Base-by-base conservation (phyloP, 2,888 invertebrate genomes). In the Gymnoscelis rufifasciata region DNA sequence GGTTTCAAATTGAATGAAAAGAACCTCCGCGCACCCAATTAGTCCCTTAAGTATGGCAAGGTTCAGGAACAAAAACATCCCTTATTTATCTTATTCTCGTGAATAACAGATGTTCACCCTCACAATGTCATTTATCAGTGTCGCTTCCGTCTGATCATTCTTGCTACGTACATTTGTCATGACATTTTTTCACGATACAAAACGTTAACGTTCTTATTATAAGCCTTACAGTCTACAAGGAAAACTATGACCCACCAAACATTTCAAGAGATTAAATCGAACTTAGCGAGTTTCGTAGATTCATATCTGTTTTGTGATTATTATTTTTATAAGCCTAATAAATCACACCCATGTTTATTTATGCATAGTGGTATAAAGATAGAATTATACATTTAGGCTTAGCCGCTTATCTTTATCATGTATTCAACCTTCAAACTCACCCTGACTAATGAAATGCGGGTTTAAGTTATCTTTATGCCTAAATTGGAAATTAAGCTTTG, bases 141-240 rank as follows among this genome's bases (percentile, higher is more conserved):
- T 80, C 78, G 62, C 61, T 62, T 72, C 70, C 68, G 71, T 78
- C 73, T 72, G 77, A 78, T 79, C 76, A 78, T 77, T 70, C 63
- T 35, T 23, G 35, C 62, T 51, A 59, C 68, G 64, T 60, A 77
- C 75, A 75, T 77, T 77, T 74, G 66, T 78, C 75, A 74, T 66
- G 62, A 68, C 64, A 59, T 57, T 67, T 70, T 71, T 68, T 57
- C 43, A 43, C 46, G 46, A 44, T 48, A 48, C 44, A 43, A 30
- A 33, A 13, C 31, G 31, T 29, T 29, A 7, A 12, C 29, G 29
- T 15, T 33, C 15, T n/a, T 14, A n/a, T n/a, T n/a, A 15, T 33
- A 33, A 33, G 14, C n/a, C n/a, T 6, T 14, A 8, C 31, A 33
- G 15, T 15, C 31, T 5, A 15, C 31, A 15, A 5, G 10, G 12